Conservation (phyloP, 2,797 vertebrate genomes). For the Bufotes viridis region DNA sequence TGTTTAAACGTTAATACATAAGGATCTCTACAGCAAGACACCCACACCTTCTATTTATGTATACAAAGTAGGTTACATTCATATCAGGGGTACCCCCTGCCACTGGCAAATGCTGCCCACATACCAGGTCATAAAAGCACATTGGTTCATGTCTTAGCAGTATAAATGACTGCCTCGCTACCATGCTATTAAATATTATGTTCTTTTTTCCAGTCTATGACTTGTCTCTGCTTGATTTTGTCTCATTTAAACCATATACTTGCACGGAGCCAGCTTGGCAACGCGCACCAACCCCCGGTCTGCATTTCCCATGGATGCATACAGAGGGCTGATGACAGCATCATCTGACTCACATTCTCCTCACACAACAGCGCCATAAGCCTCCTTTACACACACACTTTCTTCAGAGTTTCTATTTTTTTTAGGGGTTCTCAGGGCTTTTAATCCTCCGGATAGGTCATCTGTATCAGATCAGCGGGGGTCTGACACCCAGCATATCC, state of each 20-base stretch:
- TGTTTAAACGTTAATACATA: background rate
- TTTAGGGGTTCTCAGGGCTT: no score
- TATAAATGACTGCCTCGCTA: background rate
- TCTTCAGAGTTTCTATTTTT: no score
- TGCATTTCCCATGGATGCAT: background rate
- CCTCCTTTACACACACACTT: no score
- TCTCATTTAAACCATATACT: slow-evolving; percentile 2
- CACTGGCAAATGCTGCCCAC: background rate
- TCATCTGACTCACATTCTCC: background rate
- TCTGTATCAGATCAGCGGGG: no score
- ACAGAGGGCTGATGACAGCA: background rate
- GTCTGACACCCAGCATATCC: no score
- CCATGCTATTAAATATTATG: background rate
- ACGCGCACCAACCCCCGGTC: background rate
- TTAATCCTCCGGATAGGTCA: no score
- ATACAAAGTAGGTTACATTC: background rate
- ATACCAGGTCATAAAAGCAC: background rate
- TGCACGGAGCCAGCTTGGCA: slow-evolving; percentile 31
- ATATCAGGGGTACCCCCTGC: background rate
- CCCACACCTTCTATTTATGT: background rate
- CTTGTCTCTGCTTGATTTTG: slow-evolving; percentile 24
- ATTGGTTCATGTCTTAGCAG: background rate
- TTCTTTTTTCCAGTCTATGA: slow-evolving; percentile 26
- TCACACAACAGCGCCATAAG: background rate
- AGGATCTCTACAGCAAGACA: background rate